Conservation (phyloP, 1,140 invertebrate genomes). For the Hirudo medicinalis region DNA sequence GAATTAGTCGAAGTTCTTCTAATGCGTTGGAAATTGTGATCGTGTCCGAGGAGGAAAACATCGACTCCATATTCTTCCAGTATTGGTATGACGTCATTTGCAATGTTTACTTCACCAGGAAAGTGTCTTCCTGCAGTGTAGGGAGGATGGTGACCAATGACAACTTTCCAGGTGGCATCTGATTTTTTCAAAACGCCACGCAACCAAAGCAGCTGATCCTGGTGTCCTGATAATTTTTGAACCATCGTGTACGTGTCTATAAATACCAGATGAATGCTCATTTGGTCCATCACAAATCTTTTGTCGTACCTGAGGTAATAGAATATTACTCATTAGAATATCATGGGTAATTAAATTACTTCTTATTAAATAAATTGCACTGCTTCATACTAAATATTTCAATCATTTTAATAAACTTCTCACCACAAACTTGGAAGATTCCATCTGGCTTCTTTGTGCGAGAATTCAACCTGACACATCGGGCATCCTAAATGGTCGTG, state of each 20-base stretch:
- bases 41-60: conserved; percentile 10
- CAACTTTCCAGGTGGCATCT: conserved; percentile 15
- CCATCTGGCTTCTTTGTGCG: conserved; percentile 13
- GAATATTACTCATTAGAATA: too few species aligned
- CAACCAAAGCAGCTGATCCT: background rate
- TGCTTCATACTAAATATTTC: background rate
- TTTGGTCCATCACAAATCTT: background rate
- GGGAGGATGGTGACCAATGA: conserved; percentile 15
- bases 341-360: too few species aligned
- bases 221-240: too few species aligned
- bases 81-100: background rate
- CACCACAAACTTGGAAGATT: conserved; percentile 12
- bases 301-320: background rate
- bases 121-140: conserved; percentile 4
- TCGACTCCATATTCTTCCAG: conserved; percentile 4
- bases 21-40: conserved; percentile 18
- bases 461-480: conserved; percentile 10
- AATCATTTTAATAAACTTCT: background rate
- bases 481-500: conserved; percentile 17
- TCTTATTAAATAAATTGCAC: background rate
- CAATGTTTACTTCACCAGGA: background rate
- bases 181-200: background rate
- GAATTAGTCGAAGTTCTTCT: too few species aligned
- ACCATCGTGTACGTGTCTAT: background rate
- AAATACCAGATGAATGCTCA: background rate